Conservation (phyloP, 1,140 invertebrate species). For the Meloidogyne chitwoodi region DNA sequence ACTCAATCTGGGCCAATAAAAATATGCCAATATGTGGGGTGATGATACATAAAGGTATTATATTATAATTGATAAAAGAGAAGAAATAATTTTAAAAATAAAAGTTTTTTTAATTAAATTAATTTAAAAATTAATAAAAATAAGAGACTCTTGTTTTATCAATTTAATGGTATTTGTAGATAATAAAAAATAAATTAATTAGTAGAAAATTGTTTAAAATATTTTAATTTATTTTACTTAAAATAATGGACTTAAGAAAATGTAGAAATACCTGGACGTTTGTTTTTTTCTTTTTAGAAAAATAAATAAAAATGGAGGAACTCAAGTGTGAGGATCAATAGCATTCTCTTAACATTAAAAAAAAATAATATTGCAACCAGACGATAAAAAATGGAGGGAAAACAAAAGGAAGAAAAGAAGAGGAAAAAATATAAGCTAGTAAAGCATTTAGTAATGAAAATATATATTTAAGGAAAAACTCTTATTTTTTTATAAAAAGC, state of each 20-base stretch:
- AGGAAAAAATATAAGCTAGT: neutral
- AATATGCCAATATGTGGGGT: neutral
- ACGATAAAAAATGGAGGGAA: neutral
- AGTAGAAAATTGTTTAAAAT: too few relatives aligned
- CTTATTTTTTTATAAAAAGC: too few relatives aligned
- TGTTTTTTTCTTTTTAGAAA: neutral
- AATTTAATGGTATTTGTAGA: too few relatives aligned
- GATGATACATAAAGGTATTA: too few relatives aligned
- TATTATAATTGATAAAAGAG: too few relatives aligned
- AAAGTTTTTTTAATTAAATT: too few relatives aligned
- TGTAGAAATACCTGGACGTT: neutral
- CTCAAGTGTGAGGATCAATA: neutral
- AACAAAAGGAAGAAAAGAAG: neutral
- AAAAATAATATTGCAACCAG: neutral
- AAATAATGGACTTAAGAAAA: neutral
- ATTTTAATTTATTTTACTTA: too few relatives aligned
- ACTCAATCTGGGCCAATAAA: conserved; percentile 1
- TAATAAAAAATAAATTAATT: too few relatives aligned
- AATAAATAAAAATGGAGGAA: neutral
- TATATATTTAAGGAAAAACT: too few relatives aligned
- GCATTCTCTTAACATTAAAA: neutral
- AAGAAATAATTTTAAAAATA: too few relatives aligned
- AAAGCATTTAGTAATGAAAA: neutral
- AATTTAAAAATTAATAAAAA: too few relatives aligned
- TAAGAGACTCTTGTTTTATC: too few relatives aligned